Evolutionary conservation across 2,888 invertebrate species (phyloP).

Genomic region (Nomada goodeniana): DNA sequence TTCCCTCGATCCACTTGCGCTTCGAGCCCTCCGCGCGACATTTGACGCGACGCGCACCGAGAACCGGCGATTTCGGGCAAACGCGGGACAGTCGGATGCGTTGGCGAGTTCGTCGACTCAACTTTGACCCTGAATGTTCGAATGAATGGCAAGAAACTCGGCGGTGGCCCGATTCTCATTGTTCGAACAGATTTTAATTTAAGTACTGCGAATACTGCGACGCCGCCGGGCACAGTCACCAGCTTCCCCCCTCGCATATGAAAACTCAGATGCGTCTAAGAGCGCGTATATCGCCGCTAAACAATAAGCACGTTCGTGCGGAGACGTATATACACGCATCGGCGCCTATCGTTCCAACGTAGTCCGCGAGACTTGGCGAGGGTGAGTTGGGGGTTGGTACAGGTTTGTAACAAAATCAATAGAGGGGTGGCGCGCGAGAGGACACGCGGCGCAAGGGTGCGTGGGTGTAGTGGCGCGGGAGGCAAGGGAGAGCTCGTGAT

Average conservation of each 20-base stretch:
- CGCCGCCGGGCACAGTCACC: neutral
- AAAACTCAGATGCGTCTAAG: slow-evolving; percentile 23
- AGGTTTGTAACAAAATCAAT: slow-evolving; percentile 84
- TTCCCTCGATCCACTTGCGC: slow-evolving; percentile 17
- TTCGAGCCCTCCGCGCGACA: slow-evolving; percentile 2
- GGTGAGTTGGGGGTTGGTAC: slow-evolving; percentile 78
- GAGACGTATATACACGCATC: slow-evolving; percentile 73
- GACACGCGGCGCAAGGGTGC: slow-evolving; percentile 73
- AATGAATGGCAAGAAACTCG: neutral
- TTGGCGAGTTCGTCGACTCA: neutral
- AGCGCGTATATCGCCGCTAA: slow-evolving; percentile 45
- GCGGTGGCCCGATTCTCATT: too few species aligned
- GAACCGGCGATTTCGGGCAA: neutral
- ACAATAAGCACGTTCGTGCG: slow-evolving; percentile 50
- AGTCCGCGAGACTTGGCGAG: slow-evolving; percentile 68
- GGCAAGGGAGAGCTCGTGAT: slow-evolving; percentile 41
- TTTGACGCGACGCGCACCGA: slow-evolving; percentile 11
- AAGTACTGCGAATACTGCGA: neutral
- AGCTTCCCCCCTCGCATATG: neutral
- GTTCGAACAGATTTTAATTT: neutral
- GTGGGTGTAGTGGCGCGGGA: slow-evolving; percentile 51
- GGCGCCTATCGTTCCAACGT: slow-evolving; percentile 77
- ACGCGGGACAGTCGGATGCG: neutral
- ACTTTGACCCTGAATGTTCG: neutral
- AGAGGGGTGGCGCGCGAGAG: slow-evolving; percentile 84